Conservation (phyloP, 2,797 vertebrate species). For the Cryptoprocta ferox region DNA sequence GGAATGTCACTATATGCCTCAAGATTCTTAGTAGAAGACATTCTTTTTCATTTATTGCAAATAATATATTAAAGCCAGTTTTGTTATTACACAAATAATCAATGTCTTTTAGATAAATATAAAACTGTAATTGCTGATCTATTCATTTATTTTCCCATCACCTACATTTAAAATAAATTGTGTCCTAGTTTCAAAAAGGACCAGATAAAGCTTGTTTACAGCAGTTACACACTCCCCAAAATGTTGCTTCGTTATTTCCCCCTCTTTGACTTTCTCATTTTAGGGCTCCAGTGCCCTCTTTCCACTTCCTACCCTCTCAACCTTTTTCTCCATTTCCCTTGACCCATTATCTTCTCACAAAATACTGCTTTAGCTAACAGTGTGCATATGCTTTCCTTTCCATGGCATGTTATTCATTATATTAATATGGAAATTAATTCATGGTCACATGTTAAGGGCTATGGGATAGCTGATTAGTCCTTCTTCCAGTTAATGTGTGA, state of each 20-base stretch:
- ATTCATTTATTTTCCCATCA: not conserved
- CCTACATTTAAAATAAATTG: not conserved
- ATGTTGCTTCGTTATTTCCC: not conserved
- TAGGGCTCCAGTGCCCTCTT: fast-evolving
- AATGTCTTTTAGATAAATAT: not conserved
- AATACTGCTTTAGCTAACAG: not conserved
- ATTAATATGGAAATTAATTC: not conserved
- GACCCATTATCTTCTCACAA: not conserved
- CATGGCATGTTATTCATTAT: not conserved
- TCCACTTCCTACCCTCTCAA: not conserved
- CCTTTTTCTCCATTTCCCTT: fast-evolving
- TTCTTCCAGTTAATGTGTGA: not conserved
- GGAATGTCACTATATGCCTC: not conserved
- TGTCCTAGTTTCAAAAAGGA: not conserved
- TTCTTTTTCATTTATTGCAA: slow-evolving; percentile 1
- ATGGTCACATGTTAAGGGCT: not conserved
- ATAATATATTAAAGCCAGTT: not conserved
- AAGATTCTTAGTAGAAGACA: not conserved
- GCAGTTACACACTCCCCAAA: not conserved
- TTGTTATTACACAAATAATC: not conserved
- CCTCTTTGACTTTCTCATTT: not conserved
- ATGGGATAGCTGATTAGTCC: not conserved
- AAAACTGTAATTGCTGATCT: not conserved
- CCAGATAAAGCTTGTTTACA: not conserved
- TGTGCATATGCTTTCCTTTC: fast-evolving